phyloP scores from a whole-genome alignment of 2,888 invertebrate species.

The Pandemis heparana region DNA sequence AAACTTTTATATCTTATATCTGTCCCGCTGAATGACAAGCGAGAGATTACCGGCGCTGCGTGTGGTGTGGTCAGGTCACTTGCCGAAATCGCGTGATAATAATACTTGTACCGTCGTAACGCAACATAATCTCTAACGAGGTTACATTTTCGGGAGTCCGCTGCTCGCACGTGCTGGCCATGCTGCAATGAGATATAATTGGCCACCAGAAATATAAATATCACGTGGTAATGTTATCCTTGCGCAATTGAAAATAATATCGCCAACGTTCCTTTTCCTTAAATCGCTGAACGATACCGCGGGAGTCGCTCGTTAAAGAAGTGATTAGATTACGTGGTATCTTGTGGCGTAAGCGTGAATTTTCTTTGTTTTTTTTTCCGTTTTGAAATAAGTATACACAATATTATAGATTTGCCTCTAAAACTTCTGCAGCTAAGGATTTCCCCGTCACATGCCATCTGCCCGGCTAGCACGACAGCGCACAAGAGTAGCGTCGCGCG shows the following conservation, averaged over 20 bases:
- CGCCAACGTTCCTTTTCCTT: conserved; percentile 1
- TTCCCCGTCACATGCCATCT: no score
- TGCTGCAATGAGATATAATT: conserved; percentile 19
- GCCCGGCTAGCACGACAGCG: no score
- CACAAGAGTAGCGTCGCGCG: no score
- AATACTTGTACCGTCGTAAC: background rate
- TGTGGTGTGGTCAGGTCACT: conserved; percentile 11
- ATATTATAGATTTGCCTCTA: no score
- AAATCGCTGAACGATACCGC: background rate
- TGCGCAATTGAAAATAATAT: conserved; percentile 24
- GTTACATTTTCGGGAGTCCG: conserved; percentile 11
- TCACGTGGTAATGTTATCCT: conserved; percentile 18
- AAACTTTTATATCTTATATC: background rate
- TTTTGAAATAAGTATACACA: no score
- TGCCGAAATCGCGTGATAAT: conserved; percentile 22
- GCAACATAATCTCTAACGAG: background rate
- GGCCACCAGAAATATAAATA: conserved; percentile 29
- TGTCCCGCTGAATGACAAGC: background rate
- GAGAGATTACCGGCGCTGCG: background rate
- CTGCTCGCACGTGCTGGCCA: conserved; percentile 1
- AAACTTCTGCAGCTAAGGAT: no score
- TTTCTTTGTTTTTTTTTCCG: no score
- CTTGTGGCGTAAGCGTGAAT: no score
- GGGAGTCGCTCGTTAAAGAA: background rate
- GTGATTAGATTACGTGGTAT: background rate